Evolutionary conservation across 2,113 vertebrate genomes (phyloP), one percentile per base, ranked within the genome.

Genomic region (Thamnaconus septentrionalis): DNA sequence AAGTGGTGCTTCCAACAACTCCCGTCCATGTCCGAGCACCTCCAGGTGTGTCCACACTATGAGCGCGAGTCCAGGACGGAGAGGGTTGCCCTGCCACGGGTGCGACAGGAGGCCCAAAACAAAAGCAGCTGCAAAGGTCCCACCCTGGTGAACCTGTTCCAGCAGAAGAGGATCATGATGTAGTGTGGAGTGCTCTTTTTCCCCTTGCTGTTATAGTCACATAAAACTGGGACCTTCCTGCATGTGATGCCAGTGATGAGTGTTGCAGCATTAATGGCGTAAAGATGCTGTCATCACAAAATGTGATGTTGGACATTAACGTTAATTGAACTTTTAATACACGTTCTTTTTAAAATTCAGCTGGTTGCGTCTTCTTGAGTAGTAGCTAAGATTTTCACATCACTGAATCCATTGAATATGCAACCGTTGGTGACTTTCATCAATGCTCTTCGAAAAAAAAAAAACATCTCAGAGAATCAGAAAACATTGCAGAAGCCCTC

Each of bases 11-110:
- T 90, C 82, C 87, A 75, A 0, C 75, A 94, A 0, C 3, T 85
- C 0, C 62, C 75, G 0, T 85, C 93, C 77, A 94, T 98, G 85
- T 93, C 96, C 0, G 93, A 96, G 67, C 96, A 98, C 73, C 90
- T 98, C 54, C 95, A 93, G 79, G 56, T 75, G 56, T 98, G 96
- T 75, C 92, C 93, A 5, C 94, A 92, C 90, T 95, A 96, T 45
- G 47, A 91, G 57, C 88, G 52, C 5, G 93, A 95, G 77, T 72
- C 4, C 50, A 94, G 84, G 83, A 92, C 43, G 0, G 92, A 95
- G 8, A 94, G 91, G 0, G 71, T 96, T 56, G 82, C 71, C 55
- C 91, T 98, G 79, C 89, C 91, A 1, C 91, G 87, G 41, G 75
- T 94, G 9, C 58, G 1, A 59, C 56, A 69, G 5, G 52, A 74